These are phyloP conservation scores for Notechis scutatus DNA, from an alignment of 2,113 vertebrate species.

Conservation along the genomic window DNA sequence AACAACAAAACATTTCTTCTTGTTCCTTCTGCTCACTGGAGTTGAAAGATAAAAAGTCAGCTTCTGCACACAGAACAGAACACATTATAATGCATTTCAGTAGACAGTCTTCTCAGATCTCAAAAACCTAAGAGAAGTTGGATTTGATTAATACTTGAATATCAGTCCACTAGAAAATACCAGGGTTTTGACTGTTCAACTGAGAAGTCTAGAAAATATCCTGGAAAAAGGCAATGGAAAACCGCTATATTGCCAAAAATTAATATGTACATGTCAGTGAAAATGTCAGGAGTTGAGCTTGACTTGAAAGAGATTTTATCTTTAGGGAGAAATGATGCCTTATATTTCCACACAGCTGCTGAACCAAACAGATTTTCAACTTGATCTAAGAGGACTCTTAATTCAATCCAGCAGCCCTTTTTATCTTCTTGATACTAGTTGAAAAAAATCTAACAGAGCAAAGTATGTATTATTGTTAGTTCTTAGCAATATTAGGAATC, in stretches of 20 bases:
- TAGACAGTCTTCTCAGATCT: background rate
- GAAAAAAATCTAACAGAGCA: background rate
- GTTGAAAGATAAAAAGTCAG: background rate
- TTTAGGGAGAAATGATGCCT: background rate
- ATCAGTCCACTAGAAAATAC: background rate
- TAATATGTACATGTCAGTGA: background rate
- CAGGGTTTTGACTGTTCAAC: background rate
- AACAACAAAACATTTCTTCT: background rate
- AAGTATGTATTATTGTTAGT: background rate
- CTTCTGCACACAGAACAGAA: background rate
- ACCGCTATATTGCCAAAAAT: background rate
- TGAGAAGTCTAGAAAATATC: background rate
- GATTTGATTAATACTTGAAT: background rate
- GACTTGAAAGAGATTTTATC: background rate
- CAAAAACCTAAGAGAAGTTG: background rate
- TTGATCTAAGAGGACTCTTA: background rate
- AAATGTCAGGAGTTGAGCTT: background rate
- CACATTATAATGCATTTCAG: background rate
- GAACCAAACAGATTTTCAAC: background rate
- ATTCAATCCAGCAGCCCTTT: background rate
- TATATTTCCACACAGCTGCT: background rate
- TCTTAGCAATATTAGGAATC: background rate
- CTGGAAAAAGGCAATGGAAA: background rate
- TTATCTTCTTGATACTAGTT: background rate
- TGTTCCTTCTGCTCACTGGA: background rate